Base-by-base conservation (phyloP, 2,113 vertebrate genomes). In the Cricetomys ansorgei region DNA sequence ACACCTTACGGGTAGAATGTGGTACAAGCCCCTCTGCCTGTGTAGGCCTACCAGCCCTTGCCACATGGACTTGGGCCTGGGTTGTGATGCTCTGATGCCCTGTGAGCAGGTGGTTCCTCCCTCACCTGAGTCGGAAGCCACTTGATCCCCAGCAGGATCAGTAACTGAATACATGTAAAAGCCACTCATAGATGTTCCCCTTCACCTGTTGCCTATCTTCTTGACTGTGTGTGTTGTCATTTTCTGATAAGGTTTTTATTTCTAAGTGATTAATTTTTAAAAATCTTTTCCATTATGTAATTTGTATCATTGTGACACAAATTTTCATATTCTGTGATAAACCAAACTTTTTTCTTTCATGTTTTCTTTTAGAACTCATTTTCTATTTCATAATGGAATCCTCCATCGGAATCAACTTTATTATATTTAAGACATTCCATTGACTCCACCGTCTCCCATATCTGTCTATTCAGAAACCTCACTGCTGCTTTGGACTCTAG, bases 341-440 rank as follows among this genome's bases (percentile, higher is more conserved):
- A 45, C 45, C 25, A 64, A 69, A 70, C 17, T 57, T 34, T 95
- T 50, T 80, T 86, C 64, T 91, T 69, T 37, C 29, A 15, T 85
- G 48, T 73, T 93, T 96, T 94, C 91, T 65, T 79, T 53, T 70
- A 57, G 43, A 75, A 43, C 6, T 50, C 43, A 62, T 21, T 90
- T 90, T 21, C 55, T 77, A n/a, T 86, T 91, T 88, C 25, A 48
- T 85, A 50, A 29, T 84, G 37, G 59, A 73, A 76, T 84, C 67
- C 21, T 88, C 57, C 64, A 50, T 65, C 6, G n/a, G 55, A n/a
- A 88, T 81, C 67, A 29, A 37, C 80, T 92, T 70, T 45, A 89
- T 75, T 73, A 45, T 75, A 70, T 72, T 79, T 31, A 21, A 80
- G 11, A 70, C 75, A 45, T 27, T 59, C 69, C n/a, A 25, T 69